These are phyloP conservation scores for Galagoides demidoff DNA, from an alignment of 2,797 vertebrate species.

Conservation along the genomic window DNA sequence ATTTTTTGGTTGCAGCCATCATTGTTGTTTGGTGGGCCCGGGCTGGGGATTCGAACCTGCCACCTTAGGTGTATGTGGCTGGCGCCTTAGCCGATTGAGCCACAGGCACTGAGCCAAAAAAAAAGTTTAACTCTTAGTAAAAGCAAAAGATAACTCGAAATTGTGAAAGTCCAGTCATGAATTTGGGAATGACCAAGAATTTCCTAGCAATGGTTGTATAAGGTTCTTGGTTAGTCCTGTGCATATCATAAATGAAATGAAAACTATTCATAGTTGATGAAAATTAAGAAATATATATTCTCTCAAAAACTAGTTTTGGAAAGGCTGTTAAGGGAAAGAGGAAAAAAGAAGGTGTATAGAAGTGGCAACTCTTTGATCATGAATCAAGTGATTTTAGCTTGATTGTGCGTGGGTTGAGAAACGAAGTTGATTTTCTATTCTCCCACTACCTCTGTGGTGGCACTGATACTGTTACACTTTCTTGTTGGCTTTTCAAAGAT, in stretches of 20 bases:
- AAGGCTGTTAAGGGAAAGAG: not conserved
- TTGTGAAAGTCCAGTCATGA: conserved; percentile 1
- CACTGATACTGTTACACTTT: not conserved
- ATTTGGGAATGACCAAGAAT: conserved; percentile 6
- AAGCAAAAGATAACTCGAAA: conserved; percentile 40
- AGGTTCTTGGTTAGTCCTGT: not conserved
- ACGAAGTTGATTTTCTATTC: not conserved
- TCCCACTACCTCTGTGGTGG: not conserved
- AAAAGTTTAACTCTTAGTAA: not conserved
- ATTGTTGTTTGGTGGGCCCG: no score
- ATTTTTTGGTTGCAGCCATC: no score
- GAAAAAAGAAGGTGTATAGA: not conserved
- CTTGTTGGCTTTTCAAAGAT: not conserved
- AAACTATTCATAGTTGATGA: conserved; percentile 24
- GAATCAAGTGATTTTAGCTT: not conserved
- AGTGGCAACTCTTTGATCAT: not conserved
- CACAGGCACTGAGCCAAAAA: no score
- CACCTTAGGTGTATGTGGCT: no score
- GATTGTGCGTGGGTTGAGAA: not conserved
- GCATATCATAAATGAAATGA: not conserved
- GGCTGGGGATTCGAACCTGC: no score
- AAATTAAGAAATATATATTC: not conserved
- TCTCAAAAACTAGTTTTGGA: conserved; percentile 22
- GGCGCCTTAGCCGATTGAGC: no score
- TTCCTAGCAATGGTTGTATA: not conserved